Percentiles rank a stretch among this genome's conserved stretches.
Evolutionary conservation across 2,113 vertebrate species (phyloP).

Genomic region (Pachycephala philippinensis): DNA sequence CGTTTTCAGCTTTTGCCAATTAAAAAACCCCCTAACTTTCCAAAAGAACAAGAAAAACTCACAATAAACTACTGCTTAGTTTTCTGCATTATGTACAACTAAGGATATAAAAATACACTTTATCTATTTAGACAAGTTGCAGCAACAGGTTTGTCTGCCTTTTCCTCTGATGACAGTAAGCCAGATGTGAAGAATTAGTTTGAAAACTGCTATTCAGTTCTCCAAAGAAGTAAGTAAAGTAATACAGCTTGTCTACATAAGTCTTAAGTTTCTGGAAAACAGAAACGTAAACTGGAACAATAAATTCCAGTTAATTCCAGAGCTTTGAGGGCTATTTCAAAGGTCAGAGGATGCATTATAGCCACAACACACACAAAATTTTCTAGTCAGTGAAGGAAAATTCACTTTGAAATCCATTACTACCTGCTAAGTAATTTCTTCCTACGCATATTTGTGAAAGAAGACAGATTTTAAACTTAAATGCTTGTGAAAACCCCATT

Average conservation of each 20-base stretch:
- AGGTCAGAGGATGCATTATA: not conserved
- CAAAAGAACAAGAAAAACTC: not conserved
- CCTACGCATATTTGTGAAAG: not conserved
- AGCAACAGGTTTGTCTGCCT: not conserved
- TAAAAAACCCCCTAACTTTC: rapidly evolving
- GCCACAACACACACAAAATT: not conserved
- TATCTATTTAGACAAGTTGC: not conserved
- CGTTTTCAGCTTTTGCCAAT: not conserved
- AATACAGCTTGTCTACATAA: not conserved
- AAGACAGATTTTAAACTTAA: not conserved
- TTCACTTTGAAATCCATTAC: not conserved
- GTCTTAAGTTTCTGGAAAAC: not conserved
- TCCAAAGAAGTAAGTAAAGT: not conserved
- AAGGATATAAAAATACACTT: not conserved
- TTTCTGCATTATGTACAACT: not conserved
- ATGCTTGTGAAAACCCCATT: not conserved
- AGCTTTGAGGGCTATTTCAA: not conserved
- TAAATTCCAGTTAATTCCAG: not conserved
- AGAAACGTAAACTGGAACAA: not conserved
- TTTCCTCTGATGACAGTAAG: not conserved
- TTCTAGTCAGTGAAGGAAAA: not conserved
- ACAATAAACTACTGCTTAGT: not conserved
- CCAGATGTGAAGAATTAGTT: not conserved
- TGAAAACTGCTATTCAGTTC: not conserved
- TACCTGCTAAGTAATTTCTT: not conserved